Percentiles rank a stretch among this genome's conserved stretches.
These are phyloP conservation scores for Atethmia centrago DNA, from an alignment of 2,888 invertebrate species.

Conservation along the genomic window DNA sequence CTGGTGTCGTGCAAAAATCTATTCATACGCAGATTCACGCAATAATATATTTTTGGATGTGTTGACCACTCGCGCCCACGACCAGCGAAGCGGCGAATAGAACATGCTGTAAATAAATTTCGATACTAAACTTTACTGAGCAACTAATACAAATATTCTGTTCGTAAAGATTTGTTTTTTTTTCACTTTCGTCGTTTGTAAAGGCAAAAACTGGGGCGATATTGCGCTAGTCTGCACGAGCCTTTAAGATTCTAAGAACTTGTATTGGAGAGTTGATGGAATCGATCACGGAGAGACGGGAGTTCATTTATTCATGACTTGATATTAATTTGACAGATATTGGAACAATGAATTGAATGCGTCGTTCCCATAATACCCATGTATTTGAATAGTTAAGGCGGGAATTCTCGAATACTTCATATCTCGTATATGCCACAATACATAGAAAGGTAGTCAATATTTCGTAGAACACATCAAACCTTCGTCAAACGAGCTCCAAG, in stretches of 20 bases:
- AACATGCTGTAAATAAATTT: slow-evolving; percentile 68
- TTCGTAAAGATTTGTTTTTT: slow-evolving; percentile 25
- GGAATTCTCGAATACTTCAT: slow-evolving; percentile 2
- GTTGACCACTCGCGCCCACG: slow-evolving; percentile 79
- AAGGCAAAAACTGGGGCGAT: too few relatives aligned
- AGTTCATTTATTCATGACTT: slow-evolving; percentile 39
- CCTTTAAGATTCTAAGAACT: slow-evolving; percentile 23
- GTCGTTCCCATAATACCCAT: slow-evolving; percentile 15
- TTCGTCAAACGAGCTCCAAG: slow-evolving; percentile 35
- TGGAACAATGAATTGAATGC: slow-evolving; percentile 18
- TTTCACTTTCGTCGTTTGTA: slow-evolving; percentile 44
- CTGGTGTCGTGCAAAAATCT: slow-evolving; percentile 62
- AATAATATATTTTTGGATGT: slow-evolving; percentile 67
- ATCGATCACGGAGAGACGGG: slow-evolving; percentile 20
- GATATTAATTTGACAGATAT: slow-evolving; percentile 22
- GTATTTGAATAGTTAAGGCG: slow-evolving; percentile 5
- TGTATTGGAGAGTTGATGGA: slow-evolving; percentile 25
- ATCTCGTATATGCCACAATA: too few relatives aligned
- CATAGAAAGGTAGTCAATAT: slow-evolving; percentile 13
- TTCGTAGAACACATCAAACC: slow-evolving; percentile 32
- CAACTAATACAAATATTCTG: slow-evolving; percentile 30
- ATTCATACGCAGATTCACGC: slow-evolving; percentile 64
- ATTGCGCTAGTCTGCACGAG: too few relatives aligned
- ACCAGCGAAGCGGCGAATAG: slow-evolving; percentile 68
- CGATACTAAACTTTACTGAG: slow-evolving; percentile 41